Evolutionary conservation across 2,113 vertebrate genomes (phyloP).

Genomic region (Eptatretus burgeri): DNA sequence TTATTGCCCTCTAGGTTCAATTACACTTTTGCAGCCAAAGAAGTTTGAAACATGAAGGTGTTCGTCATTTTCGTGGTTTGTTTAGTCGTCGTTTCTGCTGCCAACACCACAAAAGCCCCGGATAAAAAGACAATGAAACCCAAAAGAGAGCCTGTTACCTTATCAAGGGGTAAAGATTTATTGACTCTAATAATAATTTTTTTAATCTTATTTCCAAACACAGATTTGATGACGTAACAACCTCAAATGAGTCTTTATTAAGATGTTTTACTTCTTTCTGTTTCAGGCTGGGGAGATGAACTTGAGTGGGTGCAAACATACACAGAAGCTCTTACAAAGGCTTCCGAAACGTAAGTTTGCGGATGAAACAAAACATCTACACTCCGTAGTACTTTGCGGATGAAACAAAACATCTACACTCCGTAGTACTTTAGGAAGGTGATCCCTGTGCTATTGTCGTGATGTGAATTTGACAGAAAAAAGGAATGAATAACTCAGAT

Average conservation of each 20-base stretch:
- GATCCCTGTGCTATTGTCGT: not conserved
- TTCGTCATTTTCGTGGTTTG: too few species aligned
- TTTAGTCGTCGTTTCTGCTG: too few species aligned
- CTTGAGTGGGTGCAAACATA: slow-evolving; percentile 82
- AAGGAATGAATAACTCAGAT: not conserved
- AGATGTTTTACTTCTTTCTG: not conserved
- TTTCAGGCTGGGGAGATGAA: slow-evolving; percentile 73
- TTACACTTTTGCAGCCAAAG: too few species aligned
- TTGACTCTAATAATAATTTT: not conserved
- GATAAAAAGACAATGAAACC: slow-evolving; percentile 14
- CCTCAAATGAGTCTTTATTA: too few species aligned
- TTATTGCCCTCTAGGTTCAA: too few species aligned
- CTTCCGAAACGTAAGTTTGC: slow-evolving; percentile 16
- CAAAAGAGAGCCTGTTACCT: slow-evolving; percentile 36
- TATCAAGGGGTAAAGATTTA: slow-evolving; percentile 44
- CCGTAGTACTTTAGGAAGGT: not conserved
- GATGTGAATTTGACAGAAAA: not conserved
- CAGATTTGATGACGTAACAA: not conserved
- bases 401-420: not conserved
- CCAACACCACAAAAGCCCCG: too few species aligned
- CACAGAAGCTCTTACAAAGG: slow-evolving; percentile 49
- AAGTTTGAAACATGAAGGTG: too few species aligned
- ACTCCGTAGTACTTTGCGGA: not conserved
- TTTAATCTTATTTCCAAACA: slow-evolving; percentile 1
- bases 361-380: not conserved